These are phyloP conservation scores for Sinopyrophorus schimmeli DNA, from an alignment of 2,888 invertebrate species.

Conservation along the genomic window DNA sequence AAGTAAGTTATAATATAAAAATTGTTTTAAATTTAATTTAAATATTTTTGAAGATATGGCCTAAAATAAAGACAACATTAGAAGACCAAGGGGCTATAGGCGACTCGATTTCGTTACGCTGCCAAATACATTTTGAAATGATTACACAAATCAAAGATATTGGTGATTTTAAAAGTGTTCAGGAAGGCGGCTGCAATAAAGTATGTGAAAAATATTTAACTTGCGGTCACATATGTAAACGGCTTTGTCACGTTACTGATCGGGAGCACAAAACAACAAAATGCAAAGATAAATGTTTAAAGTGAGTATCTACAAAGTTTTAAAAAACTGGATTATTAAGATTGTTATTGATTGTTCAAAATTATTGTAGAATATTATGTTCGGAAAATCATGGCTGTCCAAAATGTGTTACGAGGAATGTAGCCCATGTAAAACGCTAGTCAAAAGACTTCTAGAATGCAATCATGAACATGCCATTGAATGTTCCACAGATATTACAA, in stretches of 20 bases:
- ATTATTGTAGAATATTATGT: slow-evolving; percentile 55
- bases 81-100: slow-evolving; percentile 60
- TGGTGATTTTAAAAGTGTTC: slow-evolving; percentile 57
- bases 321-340: not conserved
- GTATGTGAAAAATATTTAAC: slow-evolving; percentile 42
- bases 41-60: slow-evolving; percentile 57
- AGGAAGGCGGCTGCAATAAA: slow-evolving; percentile 58
- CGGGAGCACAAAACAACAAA: slow-evolving; percentile 56
- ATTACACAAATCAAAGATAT: slow-evolving; percentile 51
- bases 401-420: slow-evolving; percentile 56
- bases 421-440: slow-evolving; percentile 53
- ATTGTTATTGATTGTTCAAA: not conserved
- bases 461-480: slow-evolving; percentile 55
- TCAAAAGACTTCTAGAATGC: slow-evolving; percentile 57
- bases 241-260: slow-evolving; percentile 65
- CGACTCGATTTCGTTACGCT: slow-evolving; percentile 55
- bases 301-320: too few species aligned
- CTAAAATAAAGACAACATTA: slow-evolving; percentile 58
- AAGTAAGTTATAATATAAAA: slow-evolving; percentile 34
- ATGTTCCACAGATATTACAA: slow-evolving; percentile 56
- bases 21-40: not conserved
- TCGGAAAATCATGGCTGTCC: slow-evolving; percentile 59
- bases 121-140: slow-evolving; percentile 57
- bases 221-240: slow-evolving; percentile 68
- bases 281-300: slow-evolving; percentile 59